These are phyloP conservation scores for Cynopterus sphinx DNA, from an alignment of 2,797 vertebrate species.

Conservation along the genomic window DNA sequence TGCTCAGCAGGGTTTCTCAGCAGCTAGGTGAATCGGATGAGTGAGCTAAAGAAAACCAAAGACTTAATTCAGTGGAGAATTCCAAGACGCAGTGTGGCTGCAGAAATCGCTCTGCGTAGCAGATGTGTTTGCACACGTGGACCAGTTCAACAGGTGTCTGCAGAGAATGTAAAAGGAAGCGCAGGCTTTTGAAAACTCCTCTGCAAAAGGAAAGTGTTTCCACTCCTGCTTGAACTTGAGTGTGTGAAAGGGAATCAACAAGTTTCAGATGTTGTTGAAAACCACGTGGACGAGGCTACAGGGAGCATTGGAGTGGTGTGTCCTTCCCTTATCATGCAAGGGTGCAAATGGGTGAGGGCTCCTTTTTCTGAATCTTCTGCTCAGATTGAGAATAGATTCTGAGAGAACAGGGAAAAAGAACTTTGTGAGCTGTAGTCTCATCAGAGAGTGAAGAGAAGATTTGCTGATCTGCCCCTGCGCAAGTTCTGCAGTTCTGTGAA, in stretches of 20 bases:
- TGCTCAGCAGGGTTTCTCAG: not conserved
- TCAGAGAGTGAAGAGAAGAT: not conserved
- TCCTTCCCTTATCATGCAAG: not conserved
- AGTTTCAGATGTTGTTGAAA: not conserved
- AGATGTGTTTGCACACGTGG: not conserved
- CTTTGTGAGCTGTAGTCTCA: not conserved
- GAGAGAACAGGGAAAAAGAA: not conserved
- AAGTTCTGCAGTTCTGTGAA: not conserved
- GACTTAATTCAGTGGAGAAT: not conserved
- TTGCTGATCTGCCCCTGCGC: not conserved
- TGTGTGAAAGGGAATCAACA: not conserved
- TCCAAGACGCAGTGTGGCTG: not conserved
- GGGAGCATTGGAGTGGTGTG: fast-evolving
- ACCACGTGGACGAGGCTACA: no score
- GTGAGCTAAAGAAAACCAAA: not conserved
- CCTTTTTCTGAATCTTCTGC: not conserved
- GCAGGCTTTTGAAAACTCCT: not conserved
- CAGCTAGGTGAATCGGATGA: not conserved
- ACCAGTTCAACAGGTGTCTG: not conserved
- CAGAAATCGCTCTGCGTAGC: no score
- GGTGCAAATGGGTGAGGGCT: not conserved
- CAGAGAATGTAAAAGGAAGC: not conserved
- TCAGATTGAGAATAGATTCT: not conserved
- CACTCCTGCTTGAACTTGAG: not conserved
- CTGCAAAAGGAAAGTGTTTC: not conserved